Evolutionary conservation across 2,888 invertebrate genomes (phyloP), one percentile per base, ranked within the genome.

Genomic region (Lithophane semibrunnea): DNA sequence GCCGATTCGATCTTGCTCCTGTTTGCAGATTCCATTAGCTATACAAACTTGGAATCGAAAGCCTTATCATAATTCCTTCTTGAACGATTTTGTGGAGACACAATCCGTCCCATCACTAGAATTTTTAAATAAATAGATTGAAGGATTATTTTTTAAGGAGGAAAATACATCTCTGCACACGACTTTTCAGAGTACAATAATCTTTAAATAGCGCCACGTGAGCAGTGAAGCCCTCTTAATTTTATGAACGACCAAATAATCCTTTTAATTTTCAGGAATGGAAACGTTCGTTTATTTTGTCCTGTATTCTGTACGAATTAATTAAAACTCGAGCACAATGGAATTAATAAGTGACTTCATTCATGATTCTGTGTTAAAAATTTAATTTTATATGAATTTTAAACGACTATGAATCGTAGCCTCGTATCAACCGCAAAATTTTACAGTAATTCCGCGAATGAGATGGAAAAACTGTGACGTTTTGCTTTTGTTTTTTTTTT

Each of bases 11-110:
- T 92, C 88, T 85, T 89, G 86, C 83, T 85, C 78, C 77, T 85
- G 81, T 86, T 89, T 89, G 88, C 86, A 86, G 88, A 90, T 92
- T 91, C 92, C 93, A 94, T 94, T 94, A 93, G 89, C 86, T 83
- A 86, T 91, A 89, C 88, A 90, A 89, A 87, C 85, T 82, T 79
- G 85, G 82, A 83, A 88, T 79, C 82, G 78, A 85, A 88, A 81
- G 64, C 79, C 81, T 88, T 89, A 89, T 89, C 86, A 89, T 85
- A 89, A 82, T 85, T 84, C 66, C 69, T 70, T 66, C 64, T 82
- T 79, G 68, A 82, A 66, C 69, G 78, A 82, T 76, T 79, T 79
- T 82, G 58, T 80, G 81, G 69, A 79, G 67, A 74, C 71, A 77
- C 58, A 76, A 77, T 75, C n/a, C 58, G 13, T 58, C n/a, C 10